Percentiles rank a stretch among this genome's conserved stretches.
phyloP scores from a whole-genome alignment of 2,797 vertebrate species.

The Numenius phaeopus region DNA sequence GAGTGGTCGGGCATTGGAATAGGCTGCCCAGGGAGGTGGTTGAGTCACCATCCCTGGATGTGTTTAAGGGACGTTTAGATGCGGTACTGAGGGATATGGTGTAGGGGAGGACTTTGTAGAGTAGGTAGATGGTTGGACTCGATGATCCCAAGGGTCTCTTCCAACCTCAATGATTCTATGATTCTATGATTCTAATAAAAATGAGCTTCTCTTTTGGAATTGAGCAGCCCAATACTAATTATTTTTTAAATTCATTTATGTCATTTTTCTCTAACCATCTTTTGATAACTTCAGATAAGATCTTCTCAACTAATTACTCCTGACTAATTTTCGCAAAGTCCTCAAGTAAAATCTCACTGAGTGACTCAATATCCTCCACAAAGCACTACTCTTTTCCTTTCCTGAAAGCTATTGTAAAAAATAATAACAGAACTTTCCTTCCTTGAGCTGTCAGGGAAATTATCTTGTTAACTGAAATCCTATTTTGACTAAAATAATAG shows the following conservation, averaged over 20 bases:
- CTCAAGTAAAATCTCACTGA: neutral
- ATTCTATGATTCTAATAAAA: no score
- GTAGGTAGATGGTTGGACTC: no score
- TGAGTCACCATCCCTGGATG: no score
- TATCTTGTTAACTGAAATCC: neutral
- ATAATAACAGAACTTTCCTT: neutral
- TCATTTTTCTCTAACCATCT: neutral
- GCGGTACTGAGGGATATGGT: no score
- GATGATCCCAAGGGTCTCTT: no score
- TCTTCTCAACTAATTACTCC: neutral
- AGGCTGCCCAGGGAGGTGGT: no score
- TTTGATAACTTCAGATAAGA: neutral
- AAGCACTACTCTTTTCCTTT: neutral
- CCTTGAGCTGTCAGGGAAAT: neutral
- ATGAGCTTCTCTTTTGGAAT: neutral
- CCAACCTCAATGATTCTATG: no score
- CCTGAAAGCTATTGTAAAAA: neutral
- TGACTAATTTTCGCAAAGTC: neutral
- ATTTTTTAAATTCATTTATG: neutral
- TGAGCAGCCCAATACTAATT: neutral
- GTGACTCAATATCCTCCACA: neutral
- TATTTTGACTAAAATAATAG: constrained; percentile 1
- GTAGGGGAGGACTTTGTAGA: no score
- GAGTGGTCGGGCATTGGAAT: no score
- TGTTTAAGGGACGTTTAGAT: no score